Evolutionary conservation across 1,140 invertebrate species (phyloP).

Genomic region (Sarcophaga bullata): DNA sequence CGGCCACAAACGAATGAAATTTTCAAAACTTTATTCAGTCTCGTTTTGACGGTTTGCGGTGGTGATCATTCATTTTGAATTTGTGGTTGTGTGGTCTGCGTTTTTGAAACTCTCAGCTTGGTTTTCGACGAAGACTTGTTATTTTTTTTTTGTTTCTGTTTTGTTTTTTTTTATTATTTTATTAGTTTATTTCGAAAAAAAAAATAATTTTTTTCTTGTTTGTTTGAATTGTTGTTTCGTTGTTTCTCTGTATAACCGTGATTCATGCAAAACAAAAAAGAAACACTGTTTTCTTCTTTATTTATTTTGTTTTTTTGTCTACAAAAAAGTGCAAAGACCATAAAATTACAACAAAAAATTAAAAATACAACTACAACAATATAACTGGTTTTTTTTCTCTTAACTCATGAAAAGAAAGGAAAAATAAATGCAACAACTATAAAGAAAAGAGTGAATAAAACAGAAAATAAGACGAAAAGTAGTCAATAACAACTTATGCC

Average conservation of each 20-base stretch:
- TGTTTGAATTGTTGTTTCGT: background rate
- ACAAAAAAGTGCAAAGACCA: conserved; percentile 39
- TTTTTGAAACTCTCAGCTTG: background rate
- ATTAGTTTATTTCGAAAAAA: background rate
- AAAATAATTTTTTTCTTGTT: background rate
- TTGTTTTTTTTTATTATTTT: conserved; percentile 1
- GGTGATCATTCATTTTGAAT: conserved; percentile 32
- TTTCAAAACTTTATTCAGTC: conserved; percentile 30
- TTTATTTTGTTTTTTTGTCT: background rate
- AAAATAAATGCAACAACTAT: background rate
- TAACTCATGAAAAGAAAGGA: background rate
- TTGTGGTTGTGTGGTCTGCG: conserved; percentile 6
- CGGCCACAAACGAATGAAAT: conserved; percentile 31
- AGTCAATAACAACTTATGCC: background rate
- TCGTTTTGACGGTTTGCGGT: conserved; percentile 35
- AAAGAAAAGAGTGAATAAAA: background rate
- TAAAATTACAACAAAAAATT: conserved; percentile 31
- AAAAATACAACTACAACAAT: conserved; percentile 30
- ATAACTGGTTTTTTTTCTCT: conserved; percentile 35
- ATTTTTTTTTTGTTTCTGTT: too few species aligned
- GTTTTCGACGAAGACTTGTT: background rate
- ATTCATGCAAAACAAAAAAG: background rate
- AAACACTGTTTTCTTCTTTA: background rate
- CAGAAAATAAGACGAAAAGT: background rate
- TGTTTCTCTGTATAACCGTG: conserved; percentile 12